Evolutionary conservation across 2,888 invertebrate genomes (phyloP).

Genomic region (Tipula confusa): DNA sequence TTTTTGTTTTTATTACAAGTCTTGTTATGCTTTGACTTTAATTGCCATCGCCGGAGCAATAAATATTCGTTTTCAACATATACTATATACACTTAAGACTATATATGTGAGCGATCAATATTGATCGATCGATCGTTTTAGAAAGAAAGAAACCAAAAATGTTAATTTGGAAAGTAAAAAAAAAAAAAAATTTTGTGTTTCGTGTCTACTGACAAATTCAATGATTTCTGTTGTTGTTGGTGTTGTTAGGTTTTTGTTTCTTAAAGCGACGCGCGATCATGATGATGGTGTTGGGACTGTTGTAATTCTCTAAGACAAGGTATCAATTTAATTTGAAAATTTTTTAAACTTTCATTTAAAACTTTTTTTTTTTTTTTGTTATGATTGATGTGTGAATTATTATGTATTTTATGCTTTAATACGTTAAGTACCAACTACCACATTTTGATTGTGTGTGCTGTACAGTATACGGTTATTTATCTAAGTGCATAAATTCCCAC

Average conservation of each 20-base stretch:
- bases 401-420: neutral
- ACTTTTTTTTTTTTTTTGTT: neutral
- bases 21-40: neutral
- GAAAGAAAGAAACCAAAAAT: neutral
- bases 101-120: neutral
- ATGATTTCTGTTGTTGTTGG: neutral
- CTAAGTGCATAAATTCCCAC: neutral
- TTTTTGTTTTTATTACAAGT: neutral
- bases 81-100: too few relatives aligned
- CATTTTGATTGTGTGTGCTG: neutral
- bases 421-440: neutral
- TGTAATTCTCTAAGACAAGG: neutral
- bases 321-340: neutral
- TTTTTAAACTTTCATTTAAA: neutral
- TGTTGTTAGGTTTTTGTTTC: too few relatives aligned
- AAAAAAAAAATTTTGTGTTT: neutral
- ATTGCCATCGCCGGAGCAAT: neutral
- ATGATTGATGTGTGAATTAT: conserved; percentile 7
- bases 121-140: neutral
- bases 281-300: neutral
- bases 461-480: neutral
- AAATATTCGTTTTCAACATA: neutral
- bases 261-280: neutral
- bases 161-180: neutral
- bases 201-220: neutral